phyloP scores from a whole-genome alignment of 2,888 invertebrate genomes.

The Orthosia incerta region DNA sequence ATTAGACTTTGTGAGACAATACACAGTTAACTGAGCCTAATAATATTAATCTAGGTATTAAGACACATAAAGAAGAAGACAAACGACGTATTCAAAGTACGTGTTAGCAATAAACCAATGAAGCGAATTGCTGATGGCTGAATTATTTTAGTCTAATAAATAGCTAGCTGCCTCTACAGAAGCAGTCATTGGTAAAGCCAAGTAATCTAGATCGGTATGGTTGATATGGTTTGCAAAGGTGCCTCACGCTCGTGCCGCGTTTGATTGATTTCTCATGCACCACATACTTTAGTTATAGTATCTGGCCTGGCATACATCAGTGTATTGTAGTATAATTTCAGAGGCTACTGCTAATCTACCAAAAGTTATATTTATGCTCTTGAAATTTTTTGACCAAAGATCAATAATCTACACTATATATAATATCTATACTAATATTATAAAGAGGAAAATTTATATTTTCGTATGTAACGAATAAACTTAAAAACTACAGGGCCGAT shows the following conservation, averaged over 20 bases:
- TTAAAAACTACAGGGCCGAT: too few species aligned
- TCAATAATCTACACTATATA: too few species aligned
- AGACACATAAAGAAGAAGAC: slow-evolving; percentile 8
- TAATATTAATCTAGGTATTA: slow-evolving; percentile 14
- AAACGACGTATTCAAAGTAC: slow-evolving; percentile 12
- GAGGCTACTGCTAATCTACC: neutral
- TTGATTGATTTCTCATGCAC: slow-evolving; percentile 31
- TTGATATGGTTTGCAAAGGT: slow-evolving; percentile 8
- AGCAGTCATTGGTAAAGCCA: slow-evolving; percentile 2
- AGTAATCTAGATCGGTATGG: slow-evolving; percentile 14
- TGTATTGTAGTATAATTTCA: neutral
- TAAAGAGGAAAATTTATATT: too few species aligned
- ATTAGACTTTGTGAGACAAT: slow-evolving; percentile 32
- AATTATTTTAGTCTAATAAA: slow-evolving; percentile 13
- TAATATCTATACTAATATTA: too few species aligned
- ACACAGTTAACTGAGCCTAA: slow-evolving; percentile 33
- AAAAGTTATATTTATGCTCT: too few species aligned
- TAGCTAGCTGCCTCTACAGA: neutral
- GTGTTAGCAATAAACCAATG: slow-evolving; percentile 12
- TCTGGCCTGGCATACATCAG: too few species aligned
- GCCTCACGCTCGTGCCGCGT: neutral
- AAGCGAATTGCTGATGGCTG: neutral
- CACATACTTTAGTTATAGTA: neutral
- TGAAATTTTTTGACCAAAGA: too few species aligned
- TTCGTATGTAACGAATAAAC: too few species aligned